phyloP scores from a whole-genome alignment of 64 coral and sea anemone species.

The Actinia equina region DNA sequence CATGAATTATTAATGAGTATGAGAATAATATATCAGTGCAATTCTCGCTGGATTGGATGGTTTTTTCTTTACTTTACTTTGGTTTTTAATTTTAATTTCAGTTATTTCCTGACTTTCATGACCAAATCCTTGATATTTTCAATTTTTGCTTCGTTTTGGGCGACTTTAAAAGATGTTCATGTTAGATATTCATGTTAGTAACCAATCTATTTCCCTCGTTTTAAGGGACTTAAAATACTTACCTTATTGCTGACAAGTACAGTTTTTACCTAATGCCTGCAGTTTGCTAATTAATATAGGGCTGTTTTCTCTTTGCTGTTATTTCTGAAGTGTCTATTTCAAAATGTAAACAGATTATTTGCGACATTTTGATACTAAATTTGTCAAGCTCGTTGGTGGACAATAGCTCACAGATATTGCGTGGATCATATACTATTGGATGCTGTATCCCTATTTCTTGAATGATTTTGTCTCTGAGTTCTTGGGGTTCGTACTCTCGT shows the following conservation, averaged over 20 bases:
- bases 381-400: not conserved
- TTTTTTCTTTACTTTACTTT: too few relatives aligned
- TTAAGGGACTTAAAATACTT: not conserved
- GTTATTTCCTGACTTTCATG: too few relatives aligned
- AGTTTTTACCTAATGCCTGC: not conserved
- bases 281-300: conserved; percentile 19
- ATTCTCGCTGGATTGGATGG: too few relatives aligned
- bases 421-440: conserved; percentile 18
- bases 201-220: too few relatives aligned
- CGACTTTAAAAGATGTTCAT: too few relatives aligned
- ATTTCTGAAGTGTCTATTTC: conserved; percentile 22
- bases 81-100: too few relatives aligned
- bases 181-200: too few relatives aligned
- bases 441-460: conserved; percentile 1
- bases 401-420: not conserved
- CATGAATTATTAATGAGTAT: too few relatives aligned
- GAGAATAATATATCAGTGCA: too few relatives aligned
- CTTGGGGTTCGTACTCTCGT: conserved; percentile 3
- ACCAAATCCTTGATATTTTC: too few relatives aligned
- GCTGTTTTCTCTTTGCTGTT: conserved; percentile 19
- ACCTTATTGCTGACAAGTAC: conserved; percentile 6
- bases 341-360: conserved; percentile 24
- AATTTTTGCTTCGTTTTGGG: too few relatives aligned
- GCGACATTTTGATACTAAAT: conserved; percentile 22
- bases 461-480: not conserved